Evolutionary conservation across 2,888 invertebrate species (phyloP).

Genomic region (Lasioglossum villosulum): DNA sequence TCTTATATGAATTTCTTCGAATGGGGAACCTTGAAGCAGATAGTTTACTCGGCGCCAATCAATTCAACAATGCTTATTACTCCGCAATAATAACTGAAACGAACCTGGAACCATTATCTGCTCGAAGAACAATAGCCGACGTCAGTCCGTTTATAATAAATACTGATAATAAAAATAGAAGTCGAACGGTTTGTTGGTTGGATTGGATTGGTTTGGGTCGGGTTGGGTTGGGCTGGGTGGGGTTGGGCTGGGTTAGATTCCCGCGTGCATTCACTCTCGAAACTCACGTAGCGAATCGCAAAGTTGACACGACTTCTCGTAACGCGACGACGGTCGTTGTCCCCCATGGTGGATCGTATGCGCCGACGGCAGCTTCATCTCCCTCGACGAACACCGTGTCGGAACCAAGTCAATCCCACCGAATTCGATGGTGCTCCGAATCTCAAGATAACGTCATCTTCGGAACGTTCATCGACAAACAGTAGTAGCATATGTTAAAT

Average conservation of each 20-base stretch:
- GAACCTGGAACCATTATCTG: too few relatives aligned
- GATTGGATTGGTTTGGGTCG: too few relatives aligned
- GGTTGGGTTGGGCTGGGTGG: too few relatives aligned
- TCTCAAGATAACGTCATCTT: constrained; percentile 19
- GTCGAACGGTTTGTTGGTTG: constrained; percentile 11
- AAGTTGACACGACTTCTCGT: constrained; percentile 72
- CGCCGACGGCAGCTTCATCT: constrained; percentile 56
- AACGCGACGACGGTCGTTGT: constrained; percentile 66
- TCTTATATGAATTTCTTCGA: too few relatives aligned
- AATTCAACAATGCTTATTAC: too few relatives aligned
- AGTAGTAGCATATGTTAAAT: not conserved
- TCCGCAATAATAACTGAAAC: too few relatives aligned
- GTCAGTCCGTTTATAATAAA: too few relatives aligned
- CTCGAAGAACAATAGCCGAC: too few relatives aligned
- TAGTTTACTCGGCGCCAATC: too few relatives aligned
- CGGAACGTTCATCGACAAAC: not conserved
- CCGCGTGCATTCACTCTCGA: constrained; percentile 78
- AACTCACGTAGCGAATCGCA: constrained; percentile 76
- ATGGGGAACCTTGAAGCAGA: too few relatives aligned
- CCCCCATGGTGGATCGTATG: constrained; percentile 69
- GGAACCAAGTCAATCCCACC: constrained; percentile 28
- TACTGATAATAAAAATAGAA: too few relatives aligned
- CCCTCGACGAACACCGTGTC: constrained; percentile 41
- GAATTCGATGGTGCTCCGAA: constrained; percentile 6
- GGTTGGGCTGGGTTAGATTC: not conserved